A percentile compares a stretch with the other conserved stretches of the same genome.
Conservation (phyloP, 92 coral and sea anemone species). For the Chrysogorgia sp. region DNA sequence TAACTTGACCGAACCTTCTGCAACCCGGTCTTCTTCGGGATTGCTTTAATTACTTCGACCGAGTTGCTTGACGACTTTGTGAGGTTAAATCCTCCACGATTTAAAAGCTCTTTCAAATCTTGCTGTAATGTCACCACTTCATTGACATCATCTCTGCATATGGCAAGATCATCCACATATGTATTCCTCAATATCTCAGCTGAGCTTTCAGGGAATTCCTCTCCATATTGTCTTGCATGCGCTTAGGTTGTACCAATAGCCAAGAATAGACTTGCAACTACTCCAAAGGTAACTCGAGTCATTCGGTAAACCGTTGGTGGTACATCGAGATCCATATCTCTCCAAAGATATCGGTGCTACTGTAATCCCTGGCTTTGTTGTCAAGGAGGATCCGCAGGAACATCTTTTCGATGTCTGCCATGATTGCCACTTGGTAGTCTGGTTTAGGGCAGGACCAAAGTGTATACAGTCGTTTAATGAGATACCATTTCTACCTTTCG, state of each 20-base stretch:
- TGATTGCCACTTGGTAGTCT: too few species aligned
- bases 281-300: slow-evolving; percentile 53
- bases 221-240: slow-evolving; percentile 27
- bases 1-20: neutral
- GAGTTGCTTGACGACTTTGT: slow-evolving; percentile 56
- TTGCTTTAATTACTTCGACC: slow-evolving; percentile 27
- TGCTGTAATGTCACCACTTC: slow-evolving; percentile 33
- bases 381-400: slow-evolving; percentile 38
- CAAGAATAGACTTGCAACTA: slow-evolving; percentile 48
- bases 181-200: slow-evolving; percentile 34
- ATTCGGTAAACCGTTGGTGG: slow-evolving; percentile 37
- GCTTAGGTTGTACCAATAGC: slow-evolving; percentile 24
- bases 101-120: slow-evolving; percentile 30
- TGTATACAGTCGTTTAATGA: slow-evolving; percentile 2
- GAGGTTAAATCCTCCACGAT: slow-evolving; percentile 32
- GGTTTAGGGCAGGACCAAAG: neutral
- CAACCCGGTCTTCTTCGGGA: slow-evolving; percentile 10
- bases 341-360: slow-evolving; percentile 48
- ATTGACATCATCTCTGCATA: neutral
- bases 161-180: slow-evolving; percentile 28
- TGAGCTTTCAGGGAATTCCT: neutral
- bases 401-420: slow-evolving; percentile 45
- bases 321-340: slow-evolving; percentile 20
- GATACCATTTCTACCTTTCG: neutral
- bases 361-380: slow-evolving; percentile 17